Evolutionary conservation across 1,140 invertebrate species (phyloP), one percentile per base, ranked within the genome.

Genomic region (Plectrocnemia conspersa): DNA sequence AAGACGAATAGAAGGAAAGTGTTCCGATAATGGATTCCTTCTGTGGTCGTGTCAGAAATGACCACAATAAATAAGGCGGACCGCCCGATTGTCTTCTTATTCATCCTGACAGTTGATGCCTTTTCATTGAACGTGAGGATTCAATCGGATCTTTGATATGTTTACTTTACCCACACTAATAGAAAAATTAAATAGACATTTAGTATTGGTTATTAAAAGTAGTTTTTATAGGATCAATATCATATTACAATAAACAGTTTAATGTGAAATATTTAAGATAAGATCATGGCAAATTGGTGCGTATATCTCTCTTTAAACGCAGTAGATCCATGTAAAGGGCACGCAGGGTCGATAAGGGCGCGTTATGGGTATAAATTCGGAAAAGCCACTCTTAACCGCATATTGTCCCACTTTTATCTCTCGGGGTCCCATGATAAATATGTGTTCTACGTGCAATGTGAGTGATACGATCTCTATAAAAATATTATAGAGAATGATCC

Each of bases 11-110:
- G 22, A 42, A 47, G 32, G 40, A 54, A 40, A 47, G 35, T 54
- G 44, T 32, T 47, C 27, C 24, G 54, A 56, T 56, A 56, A 56
- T 56, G 54, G 54, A 56, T 56, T 56, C 40, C 25, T 48, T 55
- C 45, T 41, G n/a, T 41, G 44, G 41, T 24, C 40, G 46, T 41
- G 53, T 55, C 45, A 48, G 53, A 56, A 48, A 49, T 56, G 54
- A 49, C 54, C 54, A 50, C 54, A 44, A 56, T 56, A 56, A 56
- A 56, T 56, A 56, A 56, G 36, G 29, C 25, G 5, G 7, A 10
- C 3, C n/a, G 35, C 32, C 33, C 32, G 19, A 47, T 35, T 50
- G 32, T 36, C 21, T 50, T 38, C 47, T 25, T 36, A 22, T 38
- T 50, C 47, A 35, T 50, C 19, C 18, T 22, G 47, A 50, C 32